phyloP scores from a whole-genome alignment of 2,888 invertebrate genomes.

The Yponomeuta sedellus region DNA sequence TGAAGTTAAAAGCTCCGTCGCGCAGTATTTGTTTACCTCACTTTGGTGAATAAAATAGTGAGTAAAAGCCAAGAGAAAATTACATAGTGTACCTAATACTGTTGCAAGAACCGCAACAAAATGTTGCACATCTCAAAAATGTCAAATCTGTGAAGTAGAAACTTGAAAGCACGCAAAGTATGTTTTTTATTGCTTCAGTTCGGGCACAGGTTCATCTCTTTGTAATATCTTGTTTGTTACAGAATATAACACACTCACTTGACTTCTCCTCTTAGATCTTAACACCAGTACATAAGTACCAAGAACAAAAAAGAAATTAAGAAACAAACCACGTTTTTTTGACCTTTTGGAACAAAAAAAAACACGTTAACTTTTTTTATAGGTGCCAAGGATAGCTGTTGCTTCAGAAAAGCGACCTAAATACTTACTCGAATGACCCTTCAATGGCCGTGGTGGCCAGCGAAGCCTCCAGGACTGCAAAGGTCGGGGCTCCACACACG shows the following conservation, averaged over 20 bases:
- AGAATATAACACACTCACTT: no score
- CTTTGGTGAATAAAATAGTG: neutral
- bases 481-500: slow-evolving; percentile 12
- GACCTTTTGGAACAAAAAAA: no score
- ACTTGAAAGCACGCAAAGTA: neutral
- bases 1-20: neutral
- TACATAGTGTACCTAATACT: neutral
- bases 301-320: neutral
- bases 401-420: neutral
- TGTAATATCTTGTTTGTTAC: neutral
- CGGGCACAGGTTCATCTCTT: neutral
- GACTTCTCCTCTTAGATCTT: no score
- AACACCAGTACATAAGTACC: no score
- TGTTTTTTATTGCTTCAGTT: neutral
- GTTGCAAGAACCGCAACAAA: neutral
- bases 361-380: neutral
- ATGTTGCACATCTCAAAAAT: neutral
- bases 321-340: neutral
- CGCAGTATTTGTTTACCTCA: neutral
- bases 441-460: slow-evolving; percentile 7
- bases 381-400: neutral
- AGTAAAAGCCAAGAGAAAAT: neutral
- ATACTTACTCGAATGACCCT: neutral
- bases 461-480: neutral
- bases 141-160: neutral